Conservation (phyloP, 2,888 invertebrate species). For the Lasiommata megera region DNA sequence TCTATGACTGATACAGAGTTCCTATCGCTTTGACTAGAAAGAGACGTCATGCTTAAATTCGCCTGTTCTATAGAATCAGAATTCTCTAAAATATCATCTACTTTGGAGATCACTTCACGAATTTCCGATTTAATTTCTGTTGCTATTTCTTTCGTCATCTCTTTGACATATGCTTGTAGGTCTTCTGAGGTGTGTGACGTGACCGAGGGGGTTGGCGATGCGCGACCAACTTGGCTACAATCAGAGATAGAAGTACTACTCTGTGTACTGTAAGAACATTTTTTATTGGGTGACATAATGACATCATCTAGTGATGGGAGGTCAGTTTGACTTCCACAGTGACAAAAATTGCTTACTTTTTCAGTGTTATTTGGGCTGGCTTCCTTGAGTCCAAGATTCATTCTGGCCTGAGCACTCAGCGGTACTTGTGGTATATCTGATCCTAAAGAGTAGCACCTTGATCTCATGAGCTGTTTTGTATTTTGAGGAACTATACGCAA, state of each 20-base stretch:
- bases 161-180: conserved; percentile 87
- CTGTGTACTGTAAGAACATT: conserved; percentile 70
- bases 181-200: conserved; percentile 83
- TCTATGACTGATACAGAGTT: conserved; percentile 88
- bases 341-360: conserved; percentile 79
- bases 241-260: conserved; percentile 79
- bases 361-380: conserved; percentile 66
- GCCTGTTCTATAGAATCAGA: conserved; percentile 82
- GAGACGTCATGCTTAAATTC: conserved; percentile 72
- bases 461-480: conserved; percentile 55
- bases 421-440: conserved; percentile 77
- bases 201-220: conserved; percentile 79
- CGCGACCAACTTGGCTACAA: conserved; percentile 77
- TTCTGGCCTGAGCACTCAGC: conserved; percentile 83
- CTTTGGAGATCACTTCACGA: conserved; percentile 89
- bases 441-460: conserved; percentile 86
- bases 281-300: conserved; percentile 69
- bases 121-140: conserved; percentile 92
- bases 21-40: conserved; percentile 83
- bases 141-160: conserved; percentile 89
- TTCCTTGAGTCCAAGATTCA: conserved; percentile 83
- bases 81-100: conserved; percentile 89
- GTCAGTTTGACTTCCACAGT: conserved; percentile 88
- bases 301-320: conserved; percentile 83
- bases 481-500: conserved; percentile 54